Percentiles rank a stretch among this genome's conserved stretches.
phyloP scores from a whole-genome alignment of 2,888 invertebrate genomes.

The Alsophila aescularia region DNA sequence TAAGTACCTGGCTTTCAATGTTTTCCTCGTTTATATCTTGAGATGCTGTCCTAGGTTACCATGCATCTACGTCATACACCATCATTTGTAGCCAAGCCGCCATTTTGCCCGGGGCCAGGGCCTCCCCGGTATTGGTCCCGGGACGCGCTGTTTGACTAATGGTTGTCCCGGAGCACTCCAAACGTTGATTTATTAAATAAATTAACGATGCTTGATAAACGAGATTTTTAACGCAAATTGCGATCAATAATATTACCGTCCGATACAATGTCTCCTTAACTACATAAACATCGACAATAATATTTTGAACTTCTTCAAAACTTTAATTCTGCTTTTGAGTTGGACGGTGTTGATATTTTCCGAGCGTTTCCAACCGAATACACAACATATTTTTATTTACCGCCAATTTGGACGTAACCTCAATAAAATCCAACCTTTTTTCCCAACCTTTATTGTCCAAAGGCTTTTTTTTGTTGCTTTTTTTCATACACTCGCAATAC shows the following conservation, averaged over 20 bases:
- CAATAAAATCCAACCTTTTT: conserved; percentile 42
- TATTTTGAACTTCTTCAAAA: background rate
- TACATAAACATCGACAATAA: background rate
- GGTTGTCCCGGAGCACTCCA: conserved; percentile 59
- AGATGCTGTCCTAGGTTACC: conserved; percentile 35
- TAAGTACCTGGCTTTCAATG: conserved; percentile 24
- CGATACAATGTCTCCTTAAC: conserved; percentile 47
- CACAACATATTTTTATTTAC: conserved; percentile 57
- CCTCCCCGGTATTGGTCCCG: conserved; percentile 50
- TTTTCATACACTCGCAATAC: conserved; percentile 46
- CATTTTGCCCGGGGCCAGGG: conserved; percentile 24
- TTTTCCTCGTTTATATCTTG: conserved; percentile 10
- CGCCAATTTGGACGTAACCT: conserved; percentile 45
- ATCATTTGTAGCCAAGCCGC: conserved; percentile 59
- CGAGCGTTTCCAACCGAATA: conserved; percentile 44
- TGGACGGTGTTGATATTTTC: conserved; percentile 41
- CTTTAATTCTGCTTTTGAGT: conserved; percentile 42
- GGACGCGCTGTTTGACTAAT: conserved; percentile 66
- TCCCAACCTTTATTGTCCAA: conserved; percentile 40
- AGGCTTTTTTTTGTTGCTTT: conserved; percentile 30
- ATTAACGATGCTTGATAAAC: conserved; percentile 71
- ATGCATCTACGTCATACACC: conserved; percentile 75
- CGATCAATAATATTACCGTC: conserved; percentile 40
- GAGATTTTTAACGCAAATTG: conserved; percentile 63
- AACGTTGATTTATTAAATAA: conserved; percentile 77